Evolutionary conservation across 2,797 vertebrate genomes (phyloP), one percentile per base, ranked within the genome.

Genomic region (Girardinus metallicus): DNA sequence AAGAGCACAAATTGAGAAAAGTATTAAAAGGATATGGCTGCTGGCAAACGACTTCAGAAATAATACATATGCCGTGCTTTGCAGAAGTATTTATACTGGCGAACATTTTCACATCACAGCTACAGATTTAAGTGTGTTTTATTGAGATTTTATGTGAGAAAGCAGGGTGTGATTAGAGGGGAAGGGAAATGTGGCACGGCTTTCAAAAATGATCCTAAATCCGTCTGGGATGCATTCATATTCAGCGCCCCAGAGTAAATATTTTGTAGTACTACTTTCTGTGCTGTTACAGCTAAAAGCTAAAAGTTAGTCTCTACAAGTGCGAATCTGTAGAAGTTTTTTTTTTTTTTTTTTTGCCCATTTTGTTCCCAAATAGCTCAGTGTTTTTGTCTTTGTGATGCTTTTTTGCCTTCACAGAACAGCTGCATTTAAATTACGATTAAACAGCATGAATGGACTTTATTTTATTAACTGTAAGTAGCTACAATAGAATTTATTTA

Each of bases 1-100:
- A 81, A 72, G 55, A 75, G 77, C 39, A 51, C 80, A 80, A 44
- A 80, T 31, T 77, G n/a, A 43, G 86, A 47, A 53, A 26, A 68
- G 26, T 71, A 46, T 29, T 81, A 51, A 81, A 78, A 81, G 85
- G 51, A 66, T 44, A 74, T 31, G 47, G 74, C n/a, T 73, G 16
- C 29, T 68, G n/a, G 36, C 62, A 51, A 46, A 77, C 75, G 26
- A 29, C 21, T 68, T 72, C 13, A 43, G 9, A 46, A 46, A 74
- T 31, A n/a, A 71, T 41, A 71, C n/a, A 41, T 18, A 9, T 46
- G 41, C 26, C 26, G 0, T 10, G 36, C 64, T 26, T 68, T 26
- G 64, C 64, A 68, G 23, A 68, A 44, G 68, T 46, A 72, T 72
- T 44, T 70, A 29, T 10, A 29, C 26, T 44, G 68, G 26, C 29